Percentiles rank a stretch among this genome's conserved stretches.
Conservation (phyloP, 2,797 vertebrate species). For the Pogonophryne albipinna region DNA sequence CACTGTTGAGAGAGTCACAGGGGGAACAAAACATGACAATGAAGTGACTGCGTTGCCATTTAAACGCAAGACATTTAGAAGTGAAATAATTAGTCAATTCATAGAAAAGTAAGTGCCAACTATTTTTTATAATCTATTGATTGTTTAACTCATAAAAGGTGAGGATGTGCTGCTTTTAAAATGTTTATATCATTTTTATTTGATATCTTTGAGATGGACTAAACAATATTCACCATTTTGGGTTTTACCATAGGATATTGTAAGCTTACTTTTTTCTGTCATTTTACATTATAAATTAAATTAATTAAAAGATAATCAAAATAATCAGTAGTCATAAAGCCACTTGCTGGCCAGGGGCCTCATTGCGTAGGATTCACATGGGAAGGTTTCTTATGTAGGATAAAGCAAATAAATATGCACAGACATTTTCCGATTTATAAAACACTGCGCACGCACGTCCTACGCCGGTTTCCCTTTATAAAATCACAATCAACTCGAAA, state of each 20-base stretch:
- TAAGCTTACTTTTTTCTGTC: neutral
- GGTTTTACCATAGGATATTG: neutral
- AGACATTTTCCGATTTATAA: too few relatives aligned
- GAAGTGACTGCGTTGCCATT: neutral
- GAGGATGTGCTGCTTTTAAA: neutral
- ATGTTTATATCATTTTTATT: neutral
- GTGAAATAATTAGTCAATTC: neutral
- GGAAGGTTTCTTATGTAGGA: too few relatives aligned
- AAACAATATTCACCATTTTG: neutral
- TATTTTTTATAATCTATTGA: neutral
- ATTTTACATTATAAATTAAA: neutral
- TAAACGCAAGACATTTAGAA: neutral
- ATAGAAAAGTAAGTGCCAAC: neutral
- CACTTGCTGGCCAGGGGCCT: neutral
- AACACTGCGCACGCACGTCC: too few relatives aligned
- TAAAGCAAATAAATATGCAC: too few relatives aligned
- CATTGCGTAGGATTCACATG: too few relatives aligned
- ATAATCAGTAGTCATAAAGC: neutral
- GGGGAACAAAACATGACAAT: neutral
- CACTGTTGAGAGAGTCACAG: constrained; percentile 78
- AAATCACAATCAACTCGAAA: too few relatives aligned
- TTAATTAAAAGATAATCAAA: neutral
- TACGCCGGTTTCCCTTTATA: too few relatives aligned
- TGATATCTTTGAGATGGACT: neutral
- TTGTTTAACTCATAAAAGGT: neutral